Conservation (phyloP, 2,113 vertebrate genomes). For the Leiothrix lutea region DNA sequence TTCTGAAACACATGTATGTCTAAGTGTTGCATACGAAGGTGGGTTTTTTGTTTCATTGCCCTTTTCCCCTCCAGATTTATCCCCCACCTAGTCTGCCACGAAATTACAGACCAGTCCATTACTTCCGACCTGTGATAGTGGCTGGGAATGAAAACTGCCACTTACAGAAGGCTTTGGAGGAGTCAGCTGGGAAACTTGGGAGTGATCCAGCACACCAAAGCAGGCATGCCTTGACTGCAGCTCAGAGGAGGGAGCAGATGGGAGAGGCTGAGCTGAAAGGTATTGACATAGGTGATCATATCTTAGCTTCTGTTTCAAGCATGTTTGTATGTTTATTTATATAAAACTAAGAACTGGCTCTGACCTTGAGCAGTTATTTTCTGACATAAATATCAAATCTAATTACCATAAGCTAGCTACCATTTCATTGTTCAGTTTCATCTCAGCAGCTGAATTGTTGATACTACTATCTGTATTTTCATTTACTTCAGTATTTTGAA, state of each 20-base stretch:
- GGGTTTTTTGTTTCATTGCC: neutral
- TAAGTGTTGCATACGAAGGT: neutral
- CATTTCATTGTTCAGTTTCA: neutral
- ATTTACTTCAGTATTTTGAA: neutral
- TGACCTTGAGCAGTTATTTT: neutral
- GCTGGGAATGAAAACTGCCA: constrained; percentile 65
- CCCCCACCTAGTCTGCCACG: constrained; percentile 83
- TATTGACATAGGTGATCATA: neutral
- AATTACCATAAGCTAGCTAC: neutral
- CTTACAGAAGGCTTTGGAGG: constrained; percentile 72
- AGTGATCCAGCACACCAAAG: constrained; percentile 49
- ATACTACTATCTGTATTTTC: neutral
- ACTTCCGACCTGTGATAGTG: constrained; percentile 77
- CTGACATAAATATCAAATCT: neutral
- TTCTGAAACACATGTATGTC: neutral
- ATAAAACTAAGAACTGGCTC: neutral
- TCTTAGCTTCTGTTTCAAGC: neutral
- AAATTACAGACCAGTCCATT: constrained; percentile 85
- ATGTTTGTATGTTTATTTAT: neutral
- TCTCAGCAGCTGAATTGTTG: neutral
- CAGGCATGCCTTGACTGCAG: constrained; percentile 83
- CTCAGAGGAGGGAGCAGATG: constrained; percentile 81
- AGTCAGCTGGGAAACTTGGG: constrained; percentile 78
- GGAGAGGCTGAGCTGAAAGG: constrained; percentile 83
- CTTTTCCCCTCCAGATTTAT: constrained; percentile 74